Evolutionary conservation across 1,140 invertebrate genomes (phyloP), one percentile per base, ranked within the genome.

Genomic region (Bombus waltoni): DNA sequence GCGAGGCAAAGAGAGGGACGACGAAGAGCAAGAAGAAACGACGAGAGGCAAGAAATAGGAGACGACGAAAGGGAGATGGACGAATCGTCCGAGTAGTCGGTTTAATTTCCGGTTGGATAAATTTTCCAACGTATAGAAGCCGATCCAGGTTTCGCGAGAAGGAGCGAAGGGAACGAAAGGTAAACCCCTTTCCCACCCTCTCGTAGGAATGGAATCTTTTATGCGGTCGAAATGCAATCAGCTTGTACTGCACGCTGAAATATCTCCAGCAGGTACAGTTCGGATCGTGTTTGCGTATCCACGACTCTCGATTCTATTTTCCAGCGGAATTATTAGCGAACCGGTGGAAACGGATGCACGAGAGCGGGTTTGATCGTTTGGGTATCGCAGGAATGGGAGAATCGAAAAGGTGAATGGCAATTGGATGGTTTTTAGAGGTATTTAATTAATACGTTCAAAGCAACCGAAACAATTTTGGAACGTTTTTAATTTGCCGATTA

Each of bases 101-200:
- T 92, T 92, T 92, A 92, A 92, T 92, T 92, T 92, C 90, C 91
- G 91, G 88, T 84, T 73, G 87, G 89, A 88, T 89, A 92, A 89
- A 91, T 88, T 87, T 90, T 83, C 53, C 80, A 88, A 68, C 77
- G 76, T 53, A 44, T 62, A 84, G 76, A 68, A 74, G 53, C 68
- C 88, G 81, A 90, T 79, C 66, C 47, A 1, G 59, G 40, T 71
- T 44, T 35, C 15, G 11, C n/a, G 47, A 18, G 8, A 2, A n/a
- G 25, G 11, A 40, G 40, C 53, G 28, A 13, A 6, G 40, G 42
- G 65, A 47, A 35, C 22, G 85, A 79, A 84, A 79, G 59, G 86
- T 78, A 87, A 86, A 86, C 81, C 81, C 11, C n/a, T n/a, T 42
- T 35, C 11, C n/a, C 57, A n/a, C 28, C 72, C 28, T 38, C 53